Percentiles rank a stretch among this genome's conserved stretches.
phyloP scores from a whole-genome alignment of 2,888 invertebrate genomes.

The Ferdinandea cuprea region DNA sequence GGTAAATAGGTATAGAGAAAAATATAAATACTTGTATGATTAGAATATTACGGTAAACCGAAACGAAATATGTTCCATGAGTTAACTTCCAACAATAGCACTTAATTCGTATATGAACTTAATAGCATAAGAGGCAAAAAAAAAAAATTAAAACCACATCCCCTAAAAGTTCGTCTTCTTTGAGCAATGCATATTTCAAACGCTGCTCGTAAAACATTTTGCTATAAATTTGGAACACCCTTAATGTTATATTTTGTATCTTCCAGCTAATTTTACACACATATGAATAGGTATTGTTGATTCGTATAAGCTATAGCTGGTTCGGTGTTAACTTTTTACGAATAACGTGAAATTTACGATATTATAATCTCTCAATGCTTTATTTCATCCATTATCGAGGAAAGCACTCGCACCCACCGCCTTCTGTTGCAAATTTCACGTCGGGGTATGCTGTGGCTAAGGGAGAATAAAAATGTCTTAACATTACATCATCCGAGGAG shows the following conservation, averaged over 20 bases:
- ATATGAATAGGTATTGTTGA: constrained; percentile 7
- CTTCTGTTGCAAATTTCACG: constrained; percentile 22
- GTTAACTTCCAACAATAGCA: too few species aligned
- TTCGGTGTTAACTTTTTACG: neutral
- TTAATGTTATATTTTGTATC: too few species aligned
- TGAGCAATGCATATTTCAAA: neutral
- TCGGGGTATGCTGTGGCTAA: constrained; percentile 15
- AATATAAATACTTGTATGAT: too few species aligned
- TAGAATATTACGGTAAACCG: too few species aligned
- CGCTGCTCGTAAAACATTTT: neutral
- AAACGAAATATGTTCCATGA: too few species aligned
- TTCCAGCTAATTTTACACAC: constrained; percentile 2
- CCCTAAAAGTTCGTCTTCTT: neutral
- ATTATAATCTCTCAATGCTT: constrained; percentile 22
- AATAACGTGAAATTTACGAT: constrained; percentile 19
- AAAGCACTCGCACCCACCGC: constrained; percentile 9
- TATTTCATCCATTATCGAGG: constrained; percentile 34
- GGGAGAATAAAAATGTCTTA: constrained; percentile 39
- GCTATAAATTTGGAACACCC: too few species aligned
- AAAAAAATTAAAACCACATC: too few species aligned
- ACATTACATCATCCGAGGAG: constrained; percentile 31
- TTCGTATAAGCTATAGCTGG: neutral
- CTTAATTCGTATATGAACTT: too few species aligned
- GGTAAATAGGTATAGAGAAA: too few species aligned
- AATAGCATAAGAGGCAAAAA: too few species aligned